These are phyloP conservation scores for Epizoanthus ramosus DNA, from an alignment of 92 coral and sea anemone species.

Conservation along the genomic window DNA sequence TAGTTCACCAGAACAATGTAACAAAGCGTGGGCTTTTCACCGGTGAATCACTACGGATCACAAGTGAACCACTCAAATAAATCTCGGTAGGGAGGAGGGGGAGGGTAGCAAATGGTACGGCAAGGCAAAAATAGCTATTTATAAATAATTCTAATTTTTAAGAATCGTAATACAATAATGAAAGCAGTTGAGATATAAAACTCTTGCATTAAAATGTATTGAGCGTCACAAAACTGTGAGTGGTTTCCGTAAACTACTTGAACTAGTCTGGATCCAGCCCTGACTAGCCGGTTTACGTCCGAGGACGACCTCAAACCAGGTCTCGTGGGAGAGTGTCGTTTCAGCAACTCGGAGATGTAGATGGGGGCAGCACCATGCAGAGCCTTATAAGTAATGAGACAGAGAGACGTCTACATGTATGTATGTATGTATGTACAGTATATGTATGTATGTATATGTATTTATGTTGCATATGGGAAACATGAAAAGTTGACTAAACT, in stretches of 20 bases:
- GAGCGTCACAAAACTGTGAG: constrained; percentile 14
- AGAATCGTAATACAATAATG: not conserved
- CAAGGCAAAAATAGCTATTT: constrained; percentile 14
- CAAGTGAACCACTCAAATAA: constrained; percentile 31
- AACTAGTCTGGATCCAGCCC: not conserved
- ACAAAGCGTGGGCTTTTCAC: constrained; percentile 40
- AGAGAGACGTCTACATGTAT: too few species aligned
- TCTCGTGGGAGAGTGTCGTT: too few species aligned
- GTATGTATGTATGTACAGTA: too few species aligned
- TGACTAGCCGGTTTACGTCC: too few species aligned
- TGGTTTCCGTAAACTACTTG: not conserved
- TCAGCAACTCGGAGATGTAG: too few species aligned
- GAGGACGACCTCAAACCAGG: too few species aligned
- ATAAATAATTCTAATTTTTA: not conserved
- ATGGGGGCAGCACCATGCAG: too few species aligned
- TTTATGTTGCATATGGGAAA: too few species aligned
- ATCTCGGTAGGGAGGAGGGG: constrained; percentile 42
- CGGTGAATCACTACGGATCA: constrained; percentile 26
- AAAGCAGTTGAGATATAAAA: not conserved
- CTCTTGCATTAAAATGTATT: constrained; percentile 22
- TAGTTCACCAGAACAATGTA: constrained; percentile 8
- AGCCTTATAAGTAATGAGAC: too few species aligned
- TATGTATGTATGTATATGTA: too few species aligned
- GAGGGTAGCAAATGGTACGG: constrained; percentile 33
- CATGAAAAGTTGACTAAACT: too few species aligned